phyloP scores from a whole-genome alignment of 2,797 vertebrate species.

The Periophthalmus magnuspinnatus region DNA sequence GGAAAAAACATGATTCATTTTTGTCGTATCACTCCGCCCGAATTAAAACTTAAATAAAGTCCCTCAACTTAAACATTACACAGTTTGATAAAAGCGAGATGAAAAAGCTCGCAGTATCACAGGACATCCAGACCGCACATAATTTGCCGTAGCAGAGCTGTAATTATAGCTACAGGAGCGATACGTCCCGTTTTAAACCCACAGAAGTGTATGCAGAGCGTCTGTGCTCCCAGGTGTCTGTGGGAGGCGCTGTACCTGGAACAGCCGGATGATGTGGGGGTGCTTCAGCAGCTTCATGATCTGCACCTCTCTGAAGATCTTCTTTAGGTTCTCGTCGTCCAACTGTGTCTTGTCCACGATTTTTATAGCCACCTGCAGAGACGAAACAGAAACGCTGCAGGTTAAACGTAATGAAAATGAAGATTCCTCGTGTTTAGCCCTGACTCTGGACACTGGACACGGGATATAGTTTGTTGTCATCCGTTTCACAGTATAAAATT shows the following conservation, averaged over 20 bases:
- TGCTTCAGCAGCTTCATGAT: constrained; percentile 99
- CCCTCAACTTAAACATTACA: background rate
- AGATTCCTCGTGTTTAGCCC: no score
- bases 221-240: constrained; percentile 29
- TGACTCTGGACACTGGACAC: no score
- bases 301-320: constrained; percentile 98
- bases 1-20: no score
- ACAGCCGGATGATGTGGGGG: constrained; percentile 96
- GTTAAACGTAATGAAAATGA: no score
- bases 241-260: constrained; percentile 83
- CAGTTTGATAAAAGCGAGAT: background rate
- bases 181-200: constrained; percentile 10
- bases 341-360: constrained; percentile 98
- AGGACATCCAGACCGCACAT: background rate
- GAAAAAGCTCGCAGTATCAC: background rate
- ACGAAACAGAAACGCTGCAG: constrained; percentile 15
- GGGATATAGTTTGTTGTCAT: no score
- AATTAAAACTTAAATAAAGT: no score
- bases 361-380: constrained; percentile 93
- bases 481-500: no score
- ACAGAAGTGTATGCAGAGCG: constrained; percentile 4
- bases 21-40: no score
- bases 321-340: constrained; percentile 98
- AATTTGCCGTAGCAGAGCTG: background rate
- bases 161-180: constrained; percentile 8